A percentile compares a stretch with the other conserved stretches of the same genome.
Evolutionary conservation across 2,797 vertebrate species (phyloP).

Genomic region (Miichthys miiuy): DNA sequence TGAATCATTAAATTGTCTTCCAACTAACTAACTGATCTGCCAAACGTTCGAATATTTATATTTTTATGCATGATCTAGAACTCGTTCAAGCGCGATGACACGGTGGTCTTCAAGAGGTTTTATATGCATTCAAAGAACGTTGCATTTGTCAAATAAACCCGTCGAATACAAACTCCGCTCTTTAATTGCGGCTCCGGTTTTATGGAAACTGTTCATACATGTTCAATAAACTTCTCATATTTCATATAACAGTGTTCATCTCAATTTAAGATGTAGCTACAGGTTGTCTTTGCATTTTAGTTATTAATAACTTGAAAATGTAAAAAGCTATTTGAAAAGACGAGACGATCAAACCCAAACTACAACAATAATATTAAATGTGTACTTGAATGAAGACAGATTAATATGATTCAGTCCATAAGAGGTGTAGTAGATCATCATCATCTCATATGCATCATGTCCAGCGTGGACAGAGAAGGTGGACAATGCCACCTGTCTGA

Average conservation of each 20-base stretch:
- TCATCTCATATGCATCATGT: not conserved
- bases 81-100: no score
- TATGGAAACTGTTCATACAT: not conserved
- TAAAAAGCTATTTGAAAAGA: not conserved
- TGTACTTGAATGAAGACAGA: not conserved
- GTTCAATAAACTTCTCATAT: not conserved
- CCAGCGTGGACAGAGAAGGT: not conserved
- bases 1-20: no score
- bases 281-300: not conserved
- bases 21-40: no score
- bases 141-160: no score
- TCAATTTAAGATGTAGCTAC: not conserved
- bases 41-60: no score
- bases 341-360: no score
- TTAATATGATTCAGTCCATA: not conserved
- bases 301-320: not conserved
- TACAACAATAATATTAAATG: not conserved
- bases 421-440: no score
- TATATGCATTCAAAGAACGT: no score
- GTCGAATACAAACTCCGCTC: no score
- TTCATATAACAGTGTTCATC: not conserved
- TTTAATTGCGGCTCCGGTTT: no score
- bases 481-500: not conserved
- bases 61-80: no score
- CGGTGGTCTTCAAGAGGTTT: no score